phyloP scores from a whole-genome alignment of 2,113 vertebrate genomes.

The Brachypteracias leptosomus region DNA sequence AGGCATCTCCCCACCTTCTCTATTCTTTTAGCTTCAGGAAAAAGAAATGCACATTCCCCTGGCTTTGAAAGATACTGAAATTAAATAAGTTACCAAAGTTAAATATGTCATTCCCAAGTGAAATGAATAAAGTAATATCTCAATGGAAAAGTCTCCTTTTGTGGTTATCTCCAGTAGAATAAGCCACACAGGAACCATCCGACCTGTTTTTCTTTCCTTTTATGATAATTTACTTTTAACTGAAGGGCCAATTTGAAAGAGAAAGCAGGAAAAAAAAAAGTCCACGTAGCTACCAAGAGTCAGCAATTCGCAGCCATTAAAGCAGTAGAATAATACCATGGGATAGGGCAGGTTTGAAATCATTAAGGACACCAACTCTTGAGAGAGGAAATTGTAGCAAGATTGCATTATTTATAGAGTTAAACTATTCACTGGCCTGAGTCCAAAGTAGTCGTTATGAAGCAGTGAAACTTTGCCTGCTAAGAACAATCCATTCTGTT shows the following conservation, averaged over 20 bases:
- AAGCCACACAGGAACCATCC: not conserved
- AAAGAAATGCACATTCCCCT: not conserved
- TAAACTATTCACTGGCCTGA: conserved; percentile 60
- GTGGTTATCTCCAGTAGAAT: not conserved
- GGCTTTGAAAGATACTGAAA: not conserved
- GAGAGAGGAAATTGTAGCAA: conserved; percentile 65
- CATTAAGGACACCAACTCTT: conserved; percentile 52
- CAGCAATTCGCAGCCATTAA: not conserved
- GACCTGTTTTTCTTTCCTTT: not conserved
- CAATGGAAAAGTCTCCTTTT: not conserved
- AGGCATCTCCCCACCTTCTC: not conserved
- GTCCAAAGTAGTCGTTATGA: conserved; percentile 49
- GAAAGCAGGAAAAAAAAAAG: not conserved
- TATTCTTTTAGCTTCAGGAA: not conserved
- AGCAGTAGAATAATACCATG: not conserved
- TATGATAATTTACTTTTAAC: not conserved
- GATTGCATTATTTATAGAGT: conserved; percentile 69
- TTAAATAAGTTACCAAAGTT: not conserved
- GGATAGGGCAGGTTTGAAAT: conserved; percentile 33
- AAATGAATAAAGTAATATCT: not conserved
- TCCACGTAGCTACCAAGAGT: not conserved
- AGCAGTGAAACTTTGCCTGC: conserved; percentile 35
- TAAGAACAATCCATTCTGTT: conserved; percentile 41
- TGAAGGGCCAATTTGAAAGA: not conserved
- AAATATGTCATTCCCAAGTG: not conserved